Base-by-base conservation (phyloP, 2,888 invertebrate species). In the Netelia virgata region DNA sequence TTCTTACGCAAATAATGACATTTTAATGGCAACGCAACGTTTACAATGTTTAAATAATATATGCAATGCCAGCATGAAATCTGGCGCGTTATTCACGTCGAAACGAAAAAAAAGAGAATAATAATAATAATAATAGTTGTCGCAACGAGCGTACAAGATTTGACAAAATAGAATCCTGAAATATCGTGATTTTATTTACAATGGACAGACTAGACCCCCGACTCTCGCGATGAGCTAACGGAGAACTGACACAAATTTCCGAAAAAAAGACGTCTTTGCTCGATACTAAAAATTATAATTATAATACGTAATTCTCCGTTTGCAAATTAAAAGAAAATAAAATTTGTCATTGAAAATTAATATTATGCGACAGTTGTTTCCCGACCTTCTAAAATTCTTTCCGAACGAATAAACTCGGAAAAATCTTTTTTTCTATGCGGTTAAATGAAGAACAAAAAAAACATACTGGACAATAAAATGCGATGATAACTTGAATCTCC, bases 21-120 rank as follows among this genome's bases (percentile, higher is more conserved):
- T 86, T 92, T 91, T 91, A 92, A 92, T 92, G 90, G 88, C 90
- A 90, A 91, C 89, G 86, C 88, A 82, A 91, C 88, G 87, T 89
- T 80, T 91, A 92, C 89, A 91, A 87, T 89, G 86, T 86, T 89
- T 69, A 61, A 55, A 64, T 41, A 78, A 75, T 74, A 73, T 74
- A 72, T 70, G 57, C 63, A 72, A 50, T 75, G 36, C 63, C 59
- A 78, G 74, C 18, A n/a, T 68, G 63, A 59, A 77, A 63, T 69
- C 69, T 68, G 59, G 53, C 66, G 64, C 43, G 18, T 66, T 83
- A 61, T 81, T 81, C 59, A 74, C 59, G 36, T 75, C 47, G 68
- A 84, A 57, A 64, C 16, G 81, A 82, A 72, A 10, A 57, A 47
- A 47, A 77, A 50, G 14, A 64, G 47, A 66, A 66, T 14, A 69